These are phyloP conservation scores for Hyperopisus bebe DNA, from an alignment of 2,113 vertebrate genomes.

Conservation along the genomic window DNA sequence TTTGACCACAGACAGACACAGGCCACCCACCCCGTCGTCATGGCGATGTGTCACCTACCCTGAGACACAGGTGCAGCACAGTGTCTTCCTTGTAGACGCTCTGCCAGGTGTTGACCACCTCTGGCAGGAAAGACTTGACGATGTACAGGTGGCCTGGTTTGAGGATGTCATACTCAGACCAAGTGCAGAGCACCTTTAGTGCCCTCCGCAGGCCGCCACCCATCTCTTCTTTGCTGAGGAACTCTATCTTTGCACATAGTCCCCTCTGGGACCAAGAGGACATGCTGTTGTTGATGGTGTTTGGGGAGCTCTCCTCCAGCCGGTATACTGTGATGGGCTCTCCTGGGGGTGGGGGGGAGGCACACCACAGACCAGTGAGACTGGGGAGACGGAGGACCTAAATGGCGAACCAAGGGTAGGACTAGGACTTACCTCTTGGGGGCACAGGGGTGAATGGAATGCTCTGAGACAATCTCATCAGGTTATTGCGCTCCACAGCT, in stretches of 20 bases:
- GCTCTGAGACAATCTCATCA: conserved; percentile 96
- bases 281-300: conserved; percentile 98
- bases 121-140: conserved; percentile 95
- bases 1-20: background rate
- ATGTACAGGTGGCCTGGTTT: conserved; percentile 94
- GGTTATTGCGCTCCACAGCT: conserved; percentile 98
- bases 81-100: conserved; percentile 96
- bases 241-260: conserved; percentile 95
- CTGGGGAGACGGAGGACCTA: background rate
- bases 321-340: conserved; percentile 95
- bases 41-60: conserved; percentile 63
- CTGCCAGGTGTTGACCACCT: conserved; percentile 93
- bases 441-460: conserved; percentile 97
- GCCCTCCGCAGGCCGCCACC: conserved; percentile 88
- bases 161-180: conserved; percentile 93
- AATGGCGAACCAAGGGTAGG: background rate
- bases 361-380: background rate
- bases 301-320: conserved; percentile 93
- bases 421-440: conserved; percentile 81
- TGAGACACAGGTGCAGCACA: conserved; percentile 93
- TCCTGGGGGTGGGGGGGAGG: conserved; percentile 51
- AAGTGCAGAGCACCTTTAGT: conserved; percentile 92
- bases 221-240: conserved; percentile 98
- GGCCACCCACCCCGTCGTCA: background rate
- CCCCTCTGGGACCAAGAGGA: conserved; percentile 97